These are phyloP conservation scores for Lymantria dispar DNA, from an alignment of 2,888 invertebrate genomes.

Conservation along the genomic window DNA sequence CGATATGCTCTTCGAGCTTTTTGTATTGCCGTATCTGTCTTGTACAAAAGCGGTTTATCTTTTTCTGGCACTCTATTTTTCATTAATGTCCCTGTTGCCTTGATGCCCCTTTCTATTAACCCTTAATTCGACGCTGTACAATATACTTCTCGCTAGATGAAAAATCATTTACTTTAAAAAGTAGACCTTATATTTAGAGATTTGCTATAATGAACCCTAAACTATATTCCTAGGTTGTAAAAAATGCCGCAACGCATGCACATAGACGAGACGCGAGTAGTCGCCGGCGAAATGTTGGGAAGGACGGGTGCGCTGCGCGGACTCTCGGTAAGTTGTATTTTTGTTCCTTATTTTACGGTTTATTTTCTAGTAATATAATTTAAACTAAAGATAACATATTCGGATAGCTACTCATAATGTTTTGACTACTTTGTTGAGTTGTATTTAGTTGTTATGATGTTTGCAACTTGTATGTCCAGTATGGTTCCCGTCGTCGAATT, in stretches of 20 bases:
- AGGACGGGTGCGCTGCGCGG: slow-evolving; percentile 10
- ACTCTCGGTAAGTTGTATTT: slow-evolving; percentile 11
- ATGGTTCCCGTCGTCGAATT: slow-evolving; percentile 7
- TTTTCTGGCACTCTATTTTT: too few relatives aligned
- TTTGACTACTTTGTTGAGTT: not conserved
- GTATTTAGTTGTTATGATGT: not conserved
- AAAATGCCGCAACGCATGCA: not conserved
- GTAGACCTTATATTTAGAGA: not conserved
- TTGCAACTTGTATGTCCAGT: slow-evolving; percentile 7
- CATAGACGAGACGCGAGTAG: not conserved
- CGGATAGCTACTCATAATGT: not conserved
- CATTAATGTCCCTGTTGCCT: too few relatives aligned
- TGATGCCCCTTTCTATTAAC: not conserved
- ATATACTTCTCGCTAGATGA: slow-evolving; percentile 8
- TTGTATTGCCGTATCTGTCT: too few relatives aligned
- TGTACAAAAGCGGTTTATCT: too few relatives aligned
- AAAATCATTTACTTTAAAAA: slow-evolving; percentile 1
- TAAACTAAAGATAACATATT: not conserved
- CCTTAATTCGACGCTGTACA: slow-evolving; percentile 3
- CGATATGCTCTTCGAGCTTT: too few relatives aligned
- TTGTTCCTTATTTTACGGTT: slow-evolving; percentile 8
- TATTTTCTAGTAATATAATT: not conserved
- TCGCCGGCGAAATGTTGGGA: slow-evolving; percentile 2
- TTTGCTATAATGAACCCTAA: not conserved
- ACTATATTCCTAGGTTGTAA: not conserved